Conservation (phyloP, 2,888 invertebrate species). For the Carcina quercana region DNA sequence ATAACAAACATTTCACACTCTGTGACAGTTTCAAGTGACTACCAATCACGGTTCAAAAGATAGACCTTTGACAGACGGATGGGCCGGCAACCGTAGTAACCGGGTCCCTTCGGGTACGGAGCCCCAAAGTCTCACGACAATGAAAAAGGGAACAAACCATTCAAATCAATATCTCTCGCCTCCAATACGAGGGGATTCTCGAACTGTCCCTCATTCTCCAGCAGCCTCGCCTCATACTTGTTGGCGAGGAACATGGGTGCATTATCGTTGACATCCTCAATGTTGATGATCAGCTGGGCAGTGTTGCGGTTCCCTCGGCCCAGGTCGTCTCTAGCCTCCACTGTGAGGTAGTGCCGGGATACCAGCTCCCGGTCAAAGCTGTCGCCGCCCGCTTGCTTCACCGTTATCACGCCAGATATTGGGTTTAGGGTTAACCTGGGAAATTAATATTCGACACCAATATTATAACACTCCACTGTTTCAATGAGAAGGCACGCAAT, state of each 20-base stretch:
- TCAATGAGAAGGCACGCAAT: neutral
- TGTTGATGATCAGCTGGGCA: slow-evolving; percentile 86
- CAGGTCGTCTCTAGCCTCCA: slow-evolving; percentile 91
- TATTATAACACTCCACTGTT: too few species aligned
- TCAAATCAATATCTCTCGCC: slow-evolving; percentile 89
- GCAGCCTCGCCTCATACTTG: slow-evolving; percentile 86
- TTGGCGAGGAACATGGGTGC: slow-evolving; percentile 88
- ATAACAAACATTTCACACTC: too few species aligned
- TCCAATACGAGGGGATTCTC: slow-evolving; percentile 84
- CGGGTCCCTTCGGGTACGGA: too few species aligned
- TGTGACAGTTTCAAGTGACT: too few species aligned
- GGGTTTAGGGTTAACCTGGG: slow-evolving; percentile 85
- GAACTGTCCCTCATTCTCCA: slow-evolving; percentile 88
- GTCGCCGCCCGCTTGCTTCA: slow-evolving; percentile 82
- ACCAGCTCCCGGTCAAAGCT: slow-evolving; percentile 91
- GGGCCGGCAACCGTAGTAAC: too few species aligned
- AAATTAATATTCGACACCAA: slow-evolving; percentile 11
- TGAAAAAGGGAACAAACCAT: slow-evolving; percentile 70
- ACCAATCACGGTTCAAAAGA: too few species aligned
- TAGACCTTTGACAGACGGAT: too few species aligned
- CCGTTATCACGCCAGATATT: slow-evolving; percentile 88
- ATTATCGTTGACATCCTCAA: slow-evolving; percentile 93
- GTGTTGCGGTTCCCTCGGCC: slow-evolving; percentile 84
- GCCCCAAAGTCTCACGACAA: too few species aligned
- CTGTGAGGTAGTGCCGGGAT: slow-evolving; percentile 88